phyloP scores from a whole-genome alignment of 2,113 vertebrate species.

The rat (Rattus norvegicus) region GRCr8 NC_086025.1:46745001-46745500 shows the following conservation, averaged over 20 bases:
- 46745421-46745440: not conserved
- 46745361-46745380: not conserved
- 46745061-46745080: not conserved
- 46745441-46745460: not conserved
- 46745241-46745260: not conserved
- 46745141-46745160: not conserved
- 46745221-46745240: not conserved
- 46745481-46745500: not conserved
- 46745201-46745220: not conserved
- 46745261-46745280: not conserved
- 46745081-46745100: not conserved
- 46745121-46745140: not conserved
- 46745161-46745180: not conserved
- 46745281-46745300: not conserved
- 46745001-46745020: not conserved
- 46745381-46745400: not conserved
- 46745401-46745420: not conserved
- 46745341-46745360: not conserved
- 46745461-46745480: not conserved
- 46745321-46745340: not conserved
- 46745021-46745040: not conserved
- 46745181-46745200: not conserved
- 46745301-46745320: not conserved
- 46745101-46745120: not conserved
- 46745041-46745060: not conserved